Percentiles rank a stretch among this genome's conserved stretches.
phyloP scores from a whole-genome alignment of 64 coral and sea anemone genomes.

The Acropora tenuis region DNA sequence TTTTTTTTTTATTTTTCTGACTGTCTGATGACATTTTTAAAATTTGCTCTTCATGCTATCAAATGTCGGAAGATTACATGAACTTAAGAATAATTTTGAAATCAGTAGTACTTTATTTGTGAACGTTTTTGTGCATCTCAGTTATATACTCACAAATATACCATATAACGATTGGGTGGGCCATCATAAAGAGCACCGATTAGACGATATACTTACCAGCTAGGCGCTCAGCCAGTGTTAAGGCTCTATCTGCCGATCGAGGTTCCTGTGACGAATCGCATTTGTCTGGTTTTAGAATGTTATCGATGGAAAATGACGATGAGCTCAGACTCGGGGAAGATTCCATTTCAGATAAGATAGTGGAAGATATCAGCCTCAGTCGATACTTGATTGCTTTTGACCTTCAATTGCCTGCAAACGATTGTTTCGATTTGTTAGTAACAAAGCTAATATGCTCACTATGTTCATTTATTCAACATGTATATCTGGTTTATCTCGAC shows the following conservation, averaged over 20 bases:
- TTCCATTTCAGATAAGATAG: slow-evolving; percentile 25
- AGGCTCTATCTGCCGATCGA: slow-evolving; percentile 59
- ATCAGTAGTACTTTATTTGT: too few species aligned
- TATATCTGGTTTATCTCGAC: slow-evolving; percentile 1
- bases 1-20: too few species aligned
- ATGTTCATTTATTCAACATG: not conserved
- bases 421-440: not conserved
- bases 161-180: not conserved
- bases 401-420: not conserved
- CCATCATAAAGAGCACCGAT: not conserved
- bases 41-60: too few species aligned
- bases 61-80: too few species aligned
- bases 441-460: not conserved
- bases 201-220: slow-evolving; percentile 50
- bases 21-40: too few species aligned
- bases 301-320: slow-evolving; percentile 72
- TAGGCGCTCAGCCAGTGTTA: slow-evolving; percentile 65
- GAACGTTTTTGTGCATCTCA: too few species aligned
- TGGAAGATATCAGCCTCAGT: not conserved
- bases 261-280: slow-evolving; percentile 54
- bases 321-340: slow-evolving; percentile 27
- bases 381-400: not conserved
- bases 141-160: not conserved
- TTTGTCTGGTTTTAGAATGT: slow-evolving; percentile 70
- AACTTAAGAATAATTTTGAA: too few species aligned